phyloP scores from a whole-genome alignment of 2,888 invertebrate genomes.

The Selenia dentaria region DNA sequence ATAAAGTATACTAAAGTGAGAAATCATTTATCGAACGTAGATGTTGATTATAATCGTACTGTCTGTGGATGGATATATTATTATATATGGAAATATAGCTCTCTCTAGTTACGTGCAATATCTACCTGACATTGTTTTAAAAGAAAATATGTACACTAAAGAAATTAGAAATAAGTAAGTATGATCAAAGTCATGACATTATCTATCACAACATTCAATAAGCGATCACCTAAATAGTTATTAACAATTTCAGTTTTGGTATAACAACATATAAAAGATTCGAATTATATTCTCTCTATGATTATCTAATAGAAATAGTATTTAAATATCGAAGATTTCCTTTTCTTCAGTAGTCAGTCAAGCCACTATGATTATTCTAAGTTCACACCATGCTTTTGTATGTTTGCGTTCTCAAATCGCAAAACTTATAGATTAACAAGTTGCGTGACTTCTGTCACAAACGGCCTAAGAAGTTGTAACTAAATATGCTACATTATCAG shows the following conservation, averaged over 20 bases:
- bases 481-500: conserved; percentile 5
- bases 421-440: not conserved
- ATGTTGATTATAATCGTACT: too few species aligned
- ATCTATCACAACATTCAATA: conserved; percentile 61
- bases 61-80: not conserved
- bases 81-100: not conserved
- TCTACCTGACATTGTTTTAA: not conserved
- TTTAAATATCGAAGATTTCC: conserved; percentile 40
- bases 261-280: conserved; percentile 69
- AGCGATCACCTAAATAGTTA: conserved; percentile 47
- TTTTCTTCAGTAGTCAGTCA: conserved; percentile 54
- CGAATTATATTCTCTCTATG: conserved; percentile 68
- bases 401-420: not conserved
- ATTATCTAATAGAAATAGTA: conserved; percentile 48
- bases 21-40: too few species aligned
- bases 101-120: not conserved
- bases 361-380: conserved; percentile 47
- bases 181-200: conserved; percentile 36
- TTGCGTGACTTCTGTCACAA: not conserved
- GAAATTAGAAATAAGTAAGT: conserved; percentile 5
- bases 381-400: conserved; percentile 30
- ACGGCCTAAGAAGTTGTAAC: conserved; percentile 3
- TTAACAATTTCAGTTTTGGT: conserved; percentile 57
- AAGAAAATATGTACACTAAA: conserved; percentile 1
- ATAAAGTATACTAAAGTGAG: too few species aligned